Evolutionary conservation across 2,888 invertebrate species (phyloP).

Genomic region (Stenichneumon culpator): DNA sequence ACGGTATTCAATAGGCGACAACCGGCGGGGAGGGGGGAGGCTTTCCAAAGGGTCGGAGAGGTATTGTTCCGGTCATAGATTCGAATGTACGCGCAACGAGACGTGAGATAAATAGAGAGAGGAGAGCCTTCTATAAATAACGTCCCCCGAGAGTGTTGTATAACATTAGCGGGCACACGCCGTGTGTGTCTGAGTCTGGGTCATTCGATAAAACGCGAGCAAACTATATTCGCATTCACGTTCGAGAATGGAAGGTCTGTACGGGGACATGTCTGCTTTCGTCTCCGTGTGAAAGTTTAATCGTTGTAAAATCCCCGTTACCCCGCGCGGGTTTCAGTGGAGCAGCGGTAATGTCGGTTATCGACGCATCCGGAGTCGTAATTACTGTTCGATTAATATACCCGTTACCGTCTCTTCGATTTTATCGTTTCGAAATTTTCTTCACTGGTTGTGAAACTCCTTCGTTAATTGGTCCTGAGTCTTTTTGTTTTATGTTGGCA

Average conservation of each 20-base stretch:
- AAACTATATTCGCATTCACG: slow-evolving; percentile 20
- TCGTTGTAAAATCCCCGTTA: slow-evolving; percentile 1
- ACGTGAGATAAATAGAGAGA: slow-evolving; percentile 15
- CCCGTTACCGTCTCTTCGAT: too few species aligned
- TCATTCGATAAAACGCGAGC: slow-evolving; percentile 56
- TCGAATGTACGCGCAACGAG: slow-evolving; percentile 55
- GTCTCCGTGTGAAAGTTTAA: not conserved
- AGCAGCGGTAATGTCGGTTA: slow-evolving; percentile 4
- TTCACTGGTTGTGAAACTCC: too few species aligned
- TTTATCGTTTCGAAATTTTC: too few species aligned
- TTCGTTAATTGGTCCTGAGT: too few species aligned
- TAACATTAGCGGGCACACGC: slow-evolving; percentile 55
- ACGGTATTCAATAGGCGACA: not conserved
- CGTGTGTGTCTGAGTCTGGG: slow-evolving; percentile 58
- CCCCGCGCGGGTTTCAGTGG: not conserved
- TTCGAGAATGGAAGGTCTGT: slow-evolving; percentile 27
- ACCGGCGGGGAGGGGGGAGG: not conserved
- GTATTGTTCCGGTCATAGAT: slow-evolving; percentile 44
- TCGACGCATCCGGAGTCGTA: not conserved
- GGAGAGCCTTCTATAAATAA: slow-evolving; percentile 57
- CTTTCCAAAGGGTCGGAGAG: slow-evolving; percentile 16
- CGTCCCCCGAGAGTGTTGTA: slow-evolving; percentile 49
- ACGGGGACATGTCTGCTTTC: not conserved
- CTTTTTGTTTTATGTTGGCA: too few species aligned
- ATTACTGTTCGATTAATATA: not conserved